Conservation (phyloP, 2,113 vertebrate genomes). For the Hystrix brachyura region DNA sequence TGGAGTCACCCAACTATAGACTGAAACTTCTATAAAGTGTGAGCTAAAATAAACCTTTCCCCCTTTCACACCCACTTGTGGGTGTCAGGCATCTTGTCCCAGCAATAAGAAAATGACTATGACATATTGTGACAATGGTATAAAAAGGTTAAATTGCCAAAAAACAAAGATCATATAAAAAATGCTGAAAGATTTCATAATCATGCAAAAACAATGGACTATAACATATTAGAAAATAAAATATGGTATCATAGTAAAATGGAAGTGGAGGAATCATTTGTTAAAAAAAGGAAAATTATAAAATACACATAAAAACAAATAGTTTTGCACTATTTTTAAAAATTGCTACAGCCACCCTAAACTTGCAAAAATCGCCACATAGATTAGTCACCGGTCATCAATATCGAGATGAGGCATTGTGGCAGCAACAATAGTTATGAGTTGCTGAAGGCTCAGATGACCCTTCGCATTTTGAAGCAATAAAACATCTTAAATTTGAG, state of each 20-base stretch:
- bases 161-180: neutral
- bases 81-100: neutral
- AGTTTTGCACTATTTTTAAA: neutral
- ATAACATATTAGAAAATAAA: neutral
- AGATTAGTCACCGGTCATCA: neutral
- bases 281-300: neutral
- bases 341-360: neutral
- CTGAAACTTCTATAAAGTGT: neutral
- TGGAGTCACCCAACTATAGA: neutral
- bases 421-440: neutral
- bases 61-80: neutral
- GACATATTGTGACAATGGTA: neutral
- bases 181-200: neutral
- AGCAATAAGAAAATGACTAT: neutral
- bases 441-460: neutral
- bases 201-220: neutral
- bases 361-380: neutral
- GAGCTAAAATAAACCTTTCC: neutral
- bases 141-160: neutral
- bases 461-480: neutral
- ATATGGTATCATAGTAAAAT: neutral
- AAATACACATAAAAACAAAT: neutral
- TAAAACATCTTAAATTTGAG: neutral
- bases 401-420: no score
- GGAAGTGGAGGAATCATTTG: neutral